Evolutionary conservation across 2,113 vertebrate genomes (phyloP).

Genomic region (Amblyornis subalaris): DNA sequence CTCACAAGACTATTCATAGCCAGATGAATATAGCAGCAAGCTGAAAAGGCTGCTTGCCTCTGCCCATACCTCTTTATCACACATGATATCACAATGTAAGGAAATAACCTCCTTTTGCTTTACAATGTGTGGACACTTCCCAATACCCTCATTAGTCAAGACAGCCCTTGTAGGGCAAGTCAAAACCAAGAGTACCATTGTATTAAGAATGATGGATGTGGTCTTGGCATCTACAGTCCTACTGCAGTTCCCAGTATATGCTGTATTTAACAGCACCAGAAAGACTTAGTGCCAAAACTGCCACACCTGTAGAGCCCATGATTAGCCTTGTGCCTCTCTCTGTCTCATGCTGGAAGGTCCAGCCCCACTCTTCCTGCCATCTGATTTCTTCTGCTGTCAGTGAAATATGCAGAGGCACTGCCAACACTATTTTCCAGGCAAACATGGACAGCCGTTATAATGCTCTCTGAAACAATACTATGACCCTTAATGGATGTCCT

Average conservation of each 20-base stretch:
- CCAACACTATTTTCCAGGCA: background rate
- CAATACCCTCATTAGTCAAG: background rate
- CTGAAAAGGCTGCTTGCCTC: background rate
- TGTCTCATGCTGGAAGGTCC: background rate
- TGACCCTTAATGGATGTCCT: background rate
- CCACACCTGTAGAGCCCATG: background rate
- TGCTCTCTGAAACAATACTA: background rate
- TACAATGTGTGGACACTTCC: background rate
- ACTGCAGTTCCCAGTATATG: background rate
- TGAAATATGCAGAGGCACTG: background rate
- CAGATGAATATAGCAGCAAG: background rate
- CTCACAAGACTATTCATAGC: background rate
- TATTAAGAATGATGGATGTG: background rate
- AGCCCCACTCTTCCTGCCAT: background rate
- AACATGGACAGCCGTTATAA: background rate
- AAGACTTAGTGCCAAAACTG: background rate
- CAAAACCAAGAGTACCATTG: background rate
- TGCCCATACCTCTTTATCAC: background rate
- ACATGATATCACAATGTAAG: background rate
- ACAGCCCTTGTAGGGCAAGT: background rate
- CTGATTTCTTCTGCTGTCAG: background rate
- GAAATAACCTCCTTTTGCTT: constrained; percentile 7
- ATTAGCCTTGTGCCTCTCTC: background rate
- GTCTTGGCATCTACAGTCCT: background rate
- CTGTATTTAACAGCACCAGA: background rate